Evolutionary conservation across 2,888 invertebrate species (phyloP).

Genomic region (Leptogaster cylindrica): DNA sequence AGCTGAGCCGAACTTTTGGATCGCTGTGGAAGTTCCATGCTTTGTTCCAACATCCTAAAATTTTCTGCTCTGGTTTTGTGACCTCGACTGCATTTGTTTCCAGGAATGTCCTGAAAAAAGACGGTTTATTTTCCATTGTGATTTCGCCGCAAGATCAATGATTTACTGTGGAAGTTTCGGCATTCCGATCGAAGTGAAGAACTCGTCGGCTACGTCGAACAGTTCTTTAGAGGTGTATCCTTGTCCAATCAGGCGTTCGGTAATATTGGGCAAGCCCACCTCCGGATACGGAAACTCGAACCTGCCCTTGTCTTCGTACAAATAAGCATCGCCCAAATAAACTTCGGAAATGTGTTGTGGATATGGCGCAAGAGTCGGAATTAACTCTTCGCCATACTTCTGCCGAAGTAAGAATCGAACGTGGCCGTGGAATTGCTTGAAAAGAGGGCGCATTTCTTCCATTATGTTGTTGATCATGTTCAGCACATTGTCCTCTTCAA

Average conservation of each 20-base stretch:
- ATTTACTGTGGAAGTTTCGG: constrained; percentile 42
- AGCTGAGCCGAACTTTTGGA: constrained; percentile 69
- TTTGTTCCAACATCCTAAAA: constrained; percentile 74
- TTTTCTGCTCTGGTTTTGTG: background rate
- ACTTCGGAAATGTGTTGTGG: constrained; percentile 80
- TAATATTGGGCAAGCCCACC: constrained; percentile 68
- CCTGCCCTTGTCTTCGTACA: background rate
- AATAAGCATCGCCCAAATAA: constrained; percentile 40
- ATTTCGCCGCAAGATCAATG: background rate
- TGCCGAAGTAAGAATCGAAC: constrained; percentile 73
- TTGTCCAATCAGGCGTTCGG: constrained; percentile 5
- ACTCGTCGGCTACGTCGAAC: constrained; percentile 27
- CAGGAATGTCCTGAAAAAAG: background rate
- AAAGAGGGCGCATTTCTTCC: constrained; percentile 78
- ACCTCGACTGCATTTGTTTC: constrained; percentile 1
- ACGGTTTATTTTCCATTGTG: background rate
- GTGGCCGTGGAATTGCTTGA: constrained; percentile 82
- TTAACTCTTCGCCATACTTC: constrained; percentile 73
- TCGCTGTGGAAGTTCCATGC: constrained; percentile 86
- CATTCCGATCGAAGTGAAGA: constrained; percentile 28
- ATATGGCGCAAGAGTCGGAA: constrained; percentile 72
- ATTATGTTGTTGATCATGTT: constrained; percentile 71
- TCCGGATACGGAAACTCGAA: constrained; percentile 75
- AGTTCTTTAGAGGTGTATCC: constrained; percentile 26
- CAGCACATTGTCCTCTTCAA: constrained; percentile 74